phyloP scores from a whole-genome alignment of 2,113 vertebrate species.

The Phocoena sinus region DNA sequence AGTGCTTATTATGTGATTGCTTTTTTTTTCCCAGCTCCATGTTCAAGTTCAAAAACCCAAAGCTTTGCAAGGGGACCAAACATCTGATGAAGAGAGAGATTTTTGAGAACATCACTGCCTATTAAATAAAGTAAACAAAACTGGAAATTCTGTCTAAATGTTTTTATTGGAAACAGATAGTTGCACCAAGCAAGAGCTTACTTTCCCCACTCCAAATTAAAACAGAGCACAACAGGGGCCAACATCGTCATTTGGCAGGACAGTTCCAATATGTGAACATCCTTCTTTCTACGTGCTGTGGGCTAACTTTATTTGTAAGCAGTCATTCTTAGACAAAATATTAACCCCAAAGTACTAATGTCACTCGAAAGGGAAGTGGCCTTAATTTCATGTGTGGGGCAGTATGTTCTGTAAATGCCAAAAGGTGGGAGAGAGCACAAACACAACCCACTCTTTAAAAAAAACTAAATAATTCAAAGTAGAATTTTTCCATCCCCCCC shows the following conservation, averaged over 20 bases:
- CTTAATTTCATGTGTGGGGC: conserved; percentile 63
- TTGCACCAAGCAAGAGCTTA: conserved; percentile 70
- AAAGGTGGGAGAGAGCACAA: conserved; percentile 61
- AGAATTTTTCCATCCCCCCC: conserved; percentile 23
- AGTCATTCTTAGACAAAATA: conserved; percentile 57
- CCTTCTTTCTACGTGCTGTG: conserved; percentile 43
- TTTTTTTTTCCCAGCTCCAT: conserved; percentile 52
- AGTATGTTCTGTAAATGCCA: conserved; percentile 52
- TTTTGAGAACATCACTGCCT: background rate
- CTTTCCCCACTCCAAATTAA: conserved; percentile 58
- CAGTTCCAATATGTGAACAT: background rate
- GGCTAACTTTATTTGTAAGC: conserved; percentile 64
- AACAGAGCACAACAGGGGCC: conserved; percentile 37
- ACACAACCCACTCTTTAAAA: conserved; percentile 61
- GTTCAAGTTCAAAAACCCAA: conserved; percentile 31
- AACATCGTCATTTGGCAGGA: conserved; percentile 50
- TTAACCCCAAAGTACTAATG: conserved; percentile 62
- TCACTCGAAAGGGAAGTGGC: conserved; percentile 61
- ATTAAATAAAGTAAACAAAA: conserved; percentile 68
- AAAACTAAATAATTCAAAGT: conserved; percentile 65
- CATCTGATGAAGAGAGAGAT: conserved; percentile 57
- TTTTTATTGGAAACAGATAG: conserved; percentile 76
- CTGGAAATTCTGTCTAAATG: conserved; percentile 65
- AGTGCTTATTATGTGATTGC: conserved; percentile 29
- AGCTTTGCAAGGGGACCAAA: background rate